phyloP scores from a whole-genome alignment of 2,113 vertebrate genomes.

The Phocoena sinus region DNA sequence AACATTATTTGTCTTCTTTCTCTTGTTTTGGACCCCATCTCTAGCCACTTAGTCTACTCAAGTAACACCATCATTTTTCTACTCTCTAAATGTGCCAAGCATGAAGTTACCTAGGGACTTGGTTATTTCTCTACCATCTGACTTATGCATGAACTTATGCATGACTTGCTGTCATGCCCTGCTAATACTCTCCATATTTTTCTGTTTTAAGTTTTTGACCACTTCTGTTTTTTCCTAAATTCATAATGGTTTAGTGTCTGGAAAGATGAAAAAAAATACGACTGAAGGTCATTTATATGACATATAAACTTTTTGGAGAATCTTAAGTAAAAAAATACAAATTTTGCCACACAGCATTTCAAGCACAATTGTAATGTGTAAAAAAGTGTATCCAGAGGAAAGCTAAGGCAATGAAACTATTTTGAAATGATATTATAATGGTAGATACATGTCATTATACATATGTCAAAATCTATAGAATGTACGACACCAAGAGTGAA shows the following conservation, averaged over 20 bases:
- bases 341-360: not conserved
- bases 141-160: not conserved
- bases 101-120: not conserved
- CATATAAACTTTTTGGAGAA: not conserved
- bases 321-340: not conserved
- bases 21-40: not conserved
- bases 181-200: not conserved
- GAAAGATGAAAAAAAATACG: not conserved
- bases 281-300: not conserved
- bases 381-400: not conserved
- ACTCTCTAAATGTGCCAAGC: not conserved
- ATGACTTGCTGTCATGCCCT: not conserved
- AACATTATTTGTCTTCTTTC: not conserved
- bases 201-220: not conserved
- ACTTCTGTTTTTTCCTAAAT: not conserved
- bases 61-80: not conserved
- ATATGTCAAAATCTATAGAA: not conserved
- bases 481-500: not conserved
- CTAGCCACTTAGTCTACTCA: not conserved
- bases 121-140: not conserved
- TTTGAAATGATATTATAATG: not conserved
- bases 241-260: not conserved
- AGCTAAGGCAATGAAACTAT: not conserved
- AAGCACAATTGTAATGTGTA: not conserved
- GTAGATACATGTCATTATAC: not conserved